Evolutionary conservation across 2,888 invertebrate genomes (phyloP).

Genomic region (Parelbella ahira): DNA sequence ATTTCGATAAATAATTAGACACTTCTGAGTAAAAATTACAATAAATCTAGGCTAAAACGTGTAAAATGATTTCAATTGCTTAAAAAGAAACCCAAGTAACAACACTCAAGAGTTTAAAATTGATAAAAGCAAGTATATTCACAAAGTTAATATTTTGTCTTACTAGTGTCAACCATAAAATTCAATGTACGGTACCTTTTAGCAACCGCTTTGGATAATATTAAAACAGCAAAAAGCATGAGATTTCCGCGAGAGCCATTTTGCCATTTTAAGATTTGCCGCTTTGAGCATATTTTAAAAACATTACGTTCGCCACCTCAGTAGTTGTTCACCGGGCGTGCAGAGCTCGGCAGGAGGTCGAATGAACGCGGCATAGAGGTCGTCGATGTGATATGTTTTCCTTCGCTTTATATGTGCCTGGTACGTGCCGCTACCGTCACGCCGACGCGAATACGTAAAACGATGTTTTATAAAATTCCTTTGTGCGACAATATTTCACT

Average conservation of each 20-base stretch:
- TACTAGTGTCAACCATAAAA: too few relatives aligned
- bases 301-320: slow-evolving; percentile 58
- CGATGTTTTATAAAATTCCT: slow-evolving; percentile 28
- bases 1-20: too few relatives aligned
- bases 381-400: slow-evolving; percentile 53
- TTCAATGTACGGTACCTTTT: too few relatives aligned
- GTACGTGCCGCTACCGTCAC: slow-evolving; percentile 44
- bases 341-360: slow-evolving; percentile 54
- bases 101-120: too few relatives aligned
- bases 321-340: slow-evolving; percentile 57
- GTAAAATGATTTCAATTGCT: too few relatives aligned
- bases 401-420: slow-evolving; percentile 56
- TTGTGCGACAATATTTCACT: slow-evolving; percentile 9
- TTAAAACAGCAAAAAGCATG: slow-evolving; percentile 9
- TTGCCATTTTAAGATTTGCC: slow-evolving; percentile 39
- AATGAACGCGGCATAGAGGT: slow-evolving; percentile 64
- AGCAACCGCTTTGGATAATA: too few relatives aligned
- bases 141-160: too few relatives aligned
- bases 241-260: slow-evolving; percentile 15
- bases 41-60: too few relatives aligned
- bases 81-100: too few relatives aligned
- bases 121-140: too few relatives aligned
- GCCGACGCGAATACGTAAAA: slow-evolving; percentile 33
- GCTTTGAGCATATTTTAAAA: slow-evolving; percentile 42
- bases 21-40: too few relatives aligned